A percentile compares a stretch with the other conserved stretches of the same genome.
These are phyloP conservation scores for Steinernema feltiae DNA, from an alignment of 1,140 invertebrate genomes.

Conservation along the genomic window DNA sequence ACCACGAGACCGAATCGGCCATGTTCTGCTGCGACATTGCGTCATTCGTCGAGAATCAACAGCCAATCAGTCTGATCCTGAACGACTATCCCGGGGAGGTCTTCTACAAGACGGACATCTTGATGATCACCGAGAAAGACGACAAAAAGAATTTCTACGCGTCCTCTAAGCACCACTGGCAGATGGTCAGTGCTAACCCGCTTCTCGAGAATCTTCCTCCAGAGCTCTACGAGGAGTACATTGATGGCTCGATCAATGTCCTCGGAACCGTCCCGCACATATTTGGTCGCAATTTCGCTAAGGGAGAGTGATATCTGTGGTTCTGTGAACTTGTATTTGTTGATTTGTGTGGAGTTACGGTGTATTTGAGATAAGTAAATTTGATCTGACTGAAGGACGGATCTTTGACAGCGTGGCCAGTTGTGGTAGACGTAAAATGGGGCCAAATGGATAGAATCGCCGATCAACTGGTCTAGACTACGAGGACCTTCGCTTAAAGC, in stretches of 20 bases:
- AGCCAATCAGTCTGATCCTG: not conserved
- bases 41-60: not conserved
- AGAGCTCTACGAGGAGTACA: not conserved
- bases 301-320: not conserved
- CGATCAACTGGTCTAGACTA: too few species aligned
- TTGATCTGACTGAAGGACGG: too few species aligned
- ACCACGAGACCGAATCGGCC: not conserved
- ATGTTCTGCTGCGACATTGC: not conserved
- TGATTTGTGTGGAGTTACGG: too few species aligned
- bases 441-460: too few species aligned
- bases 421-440: too few species aligned
- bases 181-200: not conserved
- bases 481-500: too few species aligned
- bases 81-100: not conserved
- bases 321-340: too few species aligned
- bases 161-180: not conserved
- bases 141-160: not conserved
- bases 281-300: not conserved
- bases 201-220: not conserved
- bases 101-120: not conserved
- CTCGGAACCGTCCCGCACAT: not conserved
- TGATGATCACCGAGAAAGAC: not conserved
- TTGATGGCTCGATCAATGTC: not conserved
- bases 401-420: too few species aligned
- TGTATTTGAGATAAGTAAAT: too few species aligned